Evolutionary conservation across 2,888 invertebrate genomes (phyloP).

Genomic region (Latheticus oryzae): DNA sequence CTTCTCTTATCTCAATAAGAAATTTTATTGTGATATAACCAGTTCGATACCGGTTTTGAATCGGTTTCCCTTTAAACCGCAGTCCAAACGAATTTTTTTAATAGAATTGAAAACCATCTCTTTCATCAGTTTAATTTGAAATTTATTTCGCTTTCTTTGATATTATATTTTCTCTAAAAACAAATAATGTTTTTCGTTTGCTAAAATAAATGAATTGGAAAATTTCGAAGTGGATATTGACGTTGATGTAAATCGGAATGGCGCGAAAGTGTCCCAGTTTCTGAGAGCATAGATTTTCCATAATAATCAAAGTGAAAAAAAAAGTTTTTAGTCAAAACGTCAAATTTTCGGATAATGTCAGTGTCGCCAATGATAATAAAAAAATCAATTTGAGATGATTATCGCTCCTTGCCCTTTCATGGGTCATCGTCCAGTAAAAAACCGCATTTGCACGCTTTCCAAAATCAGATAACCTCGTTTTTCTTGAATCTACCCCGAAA

Average conservation of each 20-base stretch:
- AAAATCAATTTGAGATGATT: slow-evolving; percentile 5
- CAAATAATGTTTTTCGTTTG: slow-evolving; percentile 5
- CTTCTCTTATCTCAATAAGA: slow-evolving; percentile 10
- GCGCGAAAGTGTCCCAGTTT: no score
- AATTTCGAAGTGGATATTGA: no score
- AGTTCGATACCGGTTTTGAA: slow-evolving; percentile 26
- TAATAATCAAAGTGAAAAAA: no score
- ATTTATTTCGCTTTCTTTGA: slow-evolving; percentile 16
- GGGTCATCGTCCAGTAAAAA: slow-evolving; percentile 4
- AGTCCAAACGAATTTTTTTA: no score
- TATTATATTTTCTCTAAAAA: slow-evolving; percentile 5
- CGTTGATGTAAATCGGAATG: no score
- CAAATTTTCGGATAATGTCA: no score
- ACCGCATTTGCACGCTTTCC: slow-evolving; percentile 21
- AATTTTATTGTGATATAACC: slow-evolving; percentile 30
- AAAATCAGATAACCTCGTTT: slow-evolving; percentile 28
- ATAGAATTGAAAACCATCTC: no score
- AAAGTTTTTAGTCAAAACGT: no score
- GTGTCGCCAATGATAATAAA: not conserved
- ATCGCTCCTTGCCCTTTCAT: not conserved
- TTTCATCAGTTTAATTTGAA: not conserved
- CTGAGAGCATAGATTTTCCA: no score
- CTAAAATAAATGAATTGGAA: slow-evolving; percentile 18
- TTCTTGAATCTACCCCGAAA: slow-evolving; percentile 12
- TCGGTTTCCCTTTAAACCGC: no score